Evolutionary conservation across 2,888 invertebrate species (phyloP), one percentile per base, ranked within the genome.

Genomic region (Phragmatobia fuliginosa): DNA sequence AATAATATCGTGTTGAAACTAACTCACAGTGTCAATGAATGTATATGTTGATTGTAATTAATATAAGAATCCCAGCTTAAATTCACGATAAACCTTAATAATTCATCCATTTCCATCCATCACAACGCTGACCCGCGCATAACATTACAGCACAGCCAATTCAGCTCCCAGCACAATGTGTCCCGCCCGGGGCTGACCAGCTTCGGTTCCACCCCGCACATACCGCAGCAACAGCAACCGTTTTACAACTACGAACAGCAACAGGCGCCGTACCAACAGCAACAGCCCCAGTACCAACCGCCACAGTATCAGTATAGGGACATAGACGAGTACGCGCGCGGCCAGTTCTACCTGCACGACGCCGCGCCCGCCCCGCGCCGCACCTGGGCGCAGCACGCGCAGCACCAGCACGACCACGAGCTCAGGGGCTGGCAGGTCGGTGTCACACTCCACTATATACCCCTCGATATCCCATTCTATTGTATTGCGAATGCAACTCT

Each of bases 291-390:
- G 70, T 81, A 83, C 71, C 78, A 67, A 66, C 62, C 62, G 36
- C 59, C 92, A 77, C 91, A 93, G 64, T 90, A 86, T 87, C 86
- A 87, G 81, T 91, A 90, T 75, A 83, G 90, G 77, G 91, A 91
- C 67, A 87, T 90, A 52, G 91, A 91, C 71, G 89, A 87, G 68
- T 86, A 82, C 82, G 83, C 77, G 7, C 77, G 85, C 73, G 95
- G 96, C 79, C 97, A 97, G 90, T 98, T 97, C 92, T 98, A 97
- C 92, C 94, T 98, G 82, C 97, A 98, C 88, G 97, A 97, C 86
- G 82, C 92, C 92, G 74, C 91, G 78, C 96, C 94, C 70, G 96
- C 96, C 67, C 96, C 96, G 87, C 91, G 97, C 14, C 92, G 97
- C 81, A 97, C 97, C 2, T 97, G 97, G 97, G 96, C 97, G 52